phyloP scores from a whole-genome alignment of 2,113 vertebrate species.

The Nematolebias whitei region DNA sequence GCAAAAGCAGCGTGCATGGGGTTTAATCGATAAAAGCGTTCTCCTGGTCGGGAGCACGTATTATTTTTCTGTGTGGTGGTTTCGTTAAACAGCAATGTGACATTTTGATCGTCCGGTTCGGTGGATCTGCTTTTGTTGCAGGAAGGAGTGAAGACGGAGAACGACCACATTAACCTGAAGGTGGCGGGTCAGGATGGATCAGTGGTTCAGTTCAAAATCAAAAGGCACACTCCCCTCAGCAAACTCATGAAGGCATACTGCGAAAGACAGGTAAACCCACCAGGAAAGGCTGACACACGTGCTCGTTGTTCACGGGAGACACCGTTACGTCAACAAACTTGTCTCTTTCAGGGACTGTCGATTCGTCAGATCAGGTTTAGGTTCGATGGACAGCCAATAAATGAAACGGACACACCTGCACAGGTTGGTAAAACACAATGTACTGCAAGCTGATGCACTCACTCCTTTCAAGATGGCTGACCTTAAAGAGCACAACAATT shows the following conservation, averaged over 20 bases:
- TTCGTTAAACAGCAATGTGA: not conserved
- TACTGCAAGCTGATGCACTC: too few relatives aligned
- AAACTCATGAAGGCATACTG: slow-evolving; percentile 94
- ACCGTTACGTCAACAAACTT: too few relatives aligned
- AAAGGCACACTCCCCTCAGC: slow-evolving; percentile 88
- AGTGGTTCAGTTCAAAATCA: slow-evolving; percentile 91
- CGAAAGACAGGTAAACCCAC: slow-evolving; percentile 84
- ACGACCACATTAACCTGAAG: slow-evolving; percentile 91
- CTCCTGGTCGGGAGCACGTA: not conserved
- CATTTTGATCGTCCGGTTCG: not conserved
- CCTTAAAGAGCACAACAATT: too few relatives aligned
- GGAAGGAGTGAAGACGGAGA: slow-evolving; percentile 90
- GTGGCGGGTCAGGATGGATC: slow-evolving; percentile 90
- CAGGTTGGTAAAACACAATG: slow-evolving; percentile 70
- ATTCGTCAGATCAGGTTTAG: slow-evolving; percentile 83
- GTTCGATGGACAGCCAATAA: slow-evolving; percentile 83
- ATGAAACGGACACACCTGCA: slow-evolving; percentile 81
- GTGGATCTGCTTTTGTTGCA: slow-evolving; percentile 47
- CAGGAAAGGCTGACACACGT: too few relatives aligned
- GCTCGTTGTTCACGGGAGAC: too few relatives aligned
- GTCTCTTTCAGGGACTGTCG: slow-evolving; percentile 73
- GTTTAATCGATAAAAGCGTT: too few relatives aligned
- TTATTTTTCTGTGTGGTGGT: not conserved
- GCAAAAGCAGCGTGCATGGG: not conserved
- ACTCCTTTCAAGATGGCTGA: too few relatives aligned